Evolutionary conservation across 2,113 vertebrate genomes (phyloP), one percentile per base, ranked within the genome.

Genomic region (Bubalus kerabau): DNA sequence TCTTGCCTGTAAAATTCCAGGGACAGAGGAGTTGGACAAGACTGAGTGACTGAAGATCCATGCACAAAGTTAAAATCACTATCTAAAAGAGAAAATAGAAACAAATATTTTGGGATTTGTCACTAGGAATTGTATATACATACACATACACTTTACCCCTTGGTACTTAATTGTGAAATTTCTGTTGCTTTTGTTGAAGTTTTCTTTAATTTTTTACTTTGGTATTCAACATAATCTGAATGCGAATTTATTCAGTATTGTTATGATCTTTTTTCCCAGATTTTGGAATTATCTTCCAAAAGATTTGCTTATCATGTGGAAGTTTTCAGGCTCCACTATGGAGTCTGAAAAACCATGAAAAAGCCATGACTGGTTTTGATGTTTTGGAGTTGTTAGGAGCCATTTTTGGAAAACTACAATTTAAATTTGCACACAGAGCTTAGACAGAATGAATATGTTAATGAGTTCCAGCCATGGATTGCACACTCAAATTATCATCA

Each of bases 401-500:
- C 92, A 91, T 97, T 95, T 98, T 94, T 82, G 19, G 97, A 92
- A 97, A 97, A 97, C 54, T 46, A 91, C 54, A 62, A 78, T 98
- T 97, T 98, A 97, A 98, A 98, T 98, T 98, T 98, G 98, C 94
- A 98, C 98, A 98, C 32, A 93, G 95, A 97, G 76, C 96, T 98
- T 85, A 94, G 87, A 78, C 36, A 97, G 95, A 98, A 98, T 97
- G 89, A 98, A 97, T 98, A 99, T 98, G 98, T 95, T 98, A 98
- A 99, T 98, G 96, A 98, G 64, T 1, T 84, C 91, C 88, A 98
- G 80, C 36, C 76, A 95, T 32, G 93, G 48, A 92, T 96, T 98
- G 98, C 98, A 98, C 98, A 98, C 97, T 98, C 97, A 98, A 98
- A 98, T 99, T 98, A 98, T 94, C 97, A 98, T 98, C 98, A 99